Percentiles rank a stretch among this genome's conserved stretches.
Conservation (phyloP, 2,797 vertebrate species). For the Synaphobranchus kaupii region DNA sequence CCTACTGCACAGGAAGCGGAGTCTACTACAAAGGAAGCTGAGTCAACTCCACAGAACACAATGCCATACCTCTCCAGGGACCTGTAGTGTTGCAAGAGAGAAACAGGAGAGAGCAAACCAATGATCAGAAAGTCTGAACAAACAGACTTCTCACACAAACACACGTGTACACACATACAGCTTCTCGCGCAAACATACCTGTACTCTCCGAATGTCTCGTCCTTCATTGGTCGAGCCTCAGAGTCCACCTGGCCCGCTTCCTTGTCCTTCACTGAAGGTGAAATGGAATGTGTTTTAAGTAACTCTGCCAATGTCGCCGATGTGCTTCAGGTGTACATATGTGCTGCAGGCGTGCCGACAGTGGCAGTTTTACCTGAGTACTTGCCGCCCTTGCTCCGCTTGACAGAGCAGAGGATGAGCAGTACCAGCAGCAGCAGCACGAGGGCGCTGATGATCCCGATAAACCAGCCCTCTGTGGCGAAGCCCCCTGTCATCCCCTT, state of each 20-base stretch:
- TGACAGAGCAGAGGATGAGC: constrained; percentile 90
- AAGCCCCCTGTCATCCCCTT: constrained; percentile 64
- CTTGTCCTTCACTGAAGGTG: constrained; percentile 87
- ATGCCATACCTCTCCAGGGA: constrained; percentile 89
- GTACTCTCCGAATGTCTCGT: constrained; percentile 93
- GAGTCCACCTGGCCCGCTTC: constrained; percentile 93
- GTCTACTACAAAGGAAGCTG: neutral
- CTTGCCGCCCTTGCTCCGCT: constrained; percentile 91
- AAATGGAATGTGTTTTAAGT: constrained; percentile 33
- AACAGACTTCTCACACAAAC: constrained; percentile 43
- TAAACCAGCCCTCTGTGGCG: constrained; percentile 88
- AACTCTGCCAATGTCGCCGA: neutral
- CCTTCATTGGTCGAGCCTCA: constrained; percentile 92
- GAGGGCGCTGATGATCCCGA: constrained; percentile 82
- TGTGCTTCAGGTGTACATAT: neutral
- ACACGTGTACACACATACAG: neutral
- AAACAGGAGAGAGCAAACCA: constrained; percentile 54
- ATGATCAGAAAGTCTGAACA: neutral
- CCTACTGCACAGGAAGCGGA: neutral
- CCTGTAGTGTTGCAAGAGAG: constrained; percentile 72
- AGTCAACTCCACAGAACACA: too few species aligned
- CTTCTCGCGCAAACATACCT: constrained; percentile 72
- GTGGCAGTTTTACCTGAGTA: constrained; percentile 78
- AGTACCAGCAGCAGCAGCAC: constrained; percentile 81
- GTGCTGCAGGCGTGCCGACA: neutral